Evolutionary conservation across 2,797 vertebrate genomes (phyloP).

Genomic region (Martes flavigula): DNA sequence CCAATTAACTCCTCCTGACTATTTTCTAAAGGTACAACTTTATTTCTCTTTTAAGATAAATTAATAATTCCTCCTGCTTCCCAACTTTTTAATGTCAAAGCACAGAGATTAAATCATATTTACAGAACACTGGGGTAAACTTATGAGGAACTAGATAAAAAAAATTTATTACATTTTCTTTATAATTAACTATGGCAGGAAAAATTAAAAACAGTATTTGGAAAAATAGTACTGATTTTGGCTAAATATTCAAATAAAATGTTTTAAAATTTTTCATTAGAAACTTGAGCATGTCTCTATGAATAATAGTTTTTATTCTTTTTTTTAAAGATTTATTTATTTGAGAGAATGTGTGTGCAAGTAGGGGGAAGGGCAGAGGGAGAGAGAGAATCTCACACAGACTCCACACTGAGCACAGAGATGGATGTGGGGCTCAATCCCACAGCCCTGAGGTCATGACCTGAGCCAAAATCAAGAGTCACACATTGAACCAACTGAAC

Average conservation of each 20-base stretch:
- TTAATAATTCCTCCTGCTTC: not conserved
- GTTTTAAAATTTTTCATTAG: not conserved
- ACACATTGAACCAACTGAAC: not conserved
- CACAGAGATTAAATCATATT: conserved; percentile 38
- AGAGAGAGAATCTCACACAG: not conserved
- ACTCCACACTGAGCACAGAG: not conserved
- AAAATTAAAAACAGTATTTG: not conserved
- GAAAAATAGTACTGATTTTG: not conserved
- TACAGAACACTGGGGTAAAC: not conserved
- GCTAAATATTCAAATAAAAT: not conserved
- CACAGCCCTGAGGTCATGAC: not conserved
- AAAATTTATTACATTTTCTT: not conserved
- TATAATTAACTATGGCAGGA: not conserved
- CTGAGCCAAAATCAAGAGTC: not conserved
- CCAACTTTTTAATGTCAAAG: not conserved
- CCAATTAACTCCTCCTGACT: not conserved
- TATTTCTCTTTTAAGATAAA: not conserved
- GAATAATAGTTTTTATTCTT: not conserved
- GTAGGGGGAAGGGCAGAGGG: not conserved
- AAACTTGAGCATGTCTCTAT: not conserved
- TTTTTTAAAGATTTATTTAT: not conserved
- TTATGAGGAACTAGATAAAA: not conserved
- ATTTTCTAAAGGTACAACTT: not conserved
- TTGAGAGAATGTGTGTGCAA: not conserved
- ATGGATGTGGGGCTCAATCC: not conserved